phyloP scores from a whole-genome alignment of 2,113 vertebrate genomes.

The Myrmecophaga tridactyla region DNA sequence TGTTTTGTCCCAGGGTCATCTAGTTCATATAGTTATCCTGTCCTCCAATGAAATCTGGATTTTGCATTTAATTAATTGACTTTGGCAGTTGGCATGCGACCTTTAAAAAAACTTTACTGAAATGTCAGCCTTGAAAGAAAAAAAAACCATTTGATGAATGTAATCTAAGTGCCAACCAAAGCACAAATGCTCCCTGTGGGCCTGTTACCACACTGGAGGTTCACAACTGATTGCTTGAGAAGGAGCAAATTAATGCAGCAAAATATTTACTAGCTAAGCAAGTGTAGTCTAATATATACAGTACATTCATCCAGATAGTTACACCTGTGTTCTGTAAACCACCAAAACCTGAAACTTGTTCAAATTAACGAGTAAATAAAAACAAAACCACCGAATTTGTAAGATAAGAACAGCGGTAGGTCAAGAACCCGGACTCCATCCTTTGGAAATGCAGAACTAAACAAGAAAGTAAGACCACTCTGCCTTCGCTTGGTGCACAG shows the following conservation, averaged over 20 bases:
- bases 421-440: slow-evolving; percentile 11
- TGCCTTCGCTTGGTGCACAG: slow-evolving; percentile 32
- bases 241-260: slow-evolving; percentile 64
- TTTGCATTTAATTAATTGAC: slow-evolving; percentile 76
- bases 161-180: slow-evolving; percentile 76
- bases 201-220: slow-evolving; percentile 58
- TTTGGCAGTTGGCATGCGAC: slow-evolving; percentile 75
- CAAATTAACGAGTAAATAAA: slow-evolving; percentile 68
- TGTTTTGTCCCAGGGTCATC: not conserved
- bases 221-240: slow-evolving; percentile 67
- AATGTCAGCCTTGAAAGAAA: slow-evolving; percentile 74
- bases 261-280: slow-evolving; percentile 67
- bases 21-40: not conserved
- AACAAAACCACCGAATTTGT: slow-evolving; percentile 47
- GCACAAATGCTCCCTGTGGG: slow-evolving; percentile 74
- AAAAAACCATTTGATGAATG: slow-evolving; percentile 69
- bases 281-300: slow-evolving; percentile 38
- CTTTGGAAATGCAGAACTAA: not conserved
- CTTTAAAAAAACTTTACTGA: slow-evolving; percentile 61
- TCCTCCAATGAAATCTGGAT: slow-evolving; percentile 58
- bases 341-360: slow-evolving; percentile 43
- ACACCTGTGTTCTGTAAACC: slow-evolving; percentile 65
- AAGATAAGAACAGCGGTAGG: slow-evolving; percentile 47
- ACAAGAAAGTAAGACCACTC: slow-evolving; percentile 27
- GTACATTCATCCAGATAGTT: slow-evolving; percentile 58